Base-by-base conservation (phyloP, 2,113 vertebrate species). In the Hymenochirus boettgeri region DNA sequence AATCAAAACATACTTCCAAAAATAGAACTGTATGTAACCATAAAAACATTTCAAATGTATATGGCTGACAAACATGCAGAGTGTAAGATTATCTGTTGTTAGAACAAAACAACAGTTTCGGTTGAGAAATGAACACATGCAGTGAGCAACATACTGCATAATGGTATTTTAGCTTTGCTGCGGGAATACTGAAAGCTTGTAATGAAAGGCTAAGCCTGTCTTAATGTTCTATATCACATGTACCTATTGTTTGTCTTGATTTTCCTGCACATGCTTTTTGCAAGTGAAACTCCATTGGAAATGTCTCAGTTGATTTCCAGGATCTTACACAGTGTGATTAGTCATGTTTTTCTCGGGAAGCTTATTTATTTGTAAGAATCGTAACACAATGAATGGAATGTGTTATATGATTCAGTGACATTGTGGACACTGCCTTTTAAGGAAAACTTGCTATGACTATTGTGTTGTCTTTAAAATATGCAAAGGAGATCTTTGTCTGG, bases 311-410 rank as follows among this genome's bases (percentile, higher is more conserved):
- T 6, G 17, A 22, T 18, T 48, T 48, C 21, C 46, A 11, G 13
- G 46, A 21, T 48, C 42, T 19, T 23, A 22, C 12, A 48, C 21
- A 42, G 39, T 42, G 7, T 17, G 46, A 21, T 48, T 9, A 48
- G 46, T 48, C 46, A 48, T 19, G 4, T 6, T 48, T 48, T 39
- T 42, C 13, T 22, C 18, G 8, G 18, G 46, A 48, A 48, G 46
- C 4, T 22, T 18, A 48, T 18, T 2, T 22, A 23, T 48, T 48
- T n/a, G n/a, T n/a, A n/a, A n/a, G n/a, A n/a, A n/a, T n/a, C 21
- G 22, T 48, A 48, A 48, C 19, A 48, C 46, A 48, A 48, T 48
- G 18, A 18, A 48, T 48, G 46, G 46, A 48, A 48, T 48, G 46
- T 48, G 39, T 15, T 42, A 17, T 15, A 22, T 21, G 21, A 21